Conservation (phyloP, 2,113 vertebrate genomes). For the Plotosus lineatus region DNA sequence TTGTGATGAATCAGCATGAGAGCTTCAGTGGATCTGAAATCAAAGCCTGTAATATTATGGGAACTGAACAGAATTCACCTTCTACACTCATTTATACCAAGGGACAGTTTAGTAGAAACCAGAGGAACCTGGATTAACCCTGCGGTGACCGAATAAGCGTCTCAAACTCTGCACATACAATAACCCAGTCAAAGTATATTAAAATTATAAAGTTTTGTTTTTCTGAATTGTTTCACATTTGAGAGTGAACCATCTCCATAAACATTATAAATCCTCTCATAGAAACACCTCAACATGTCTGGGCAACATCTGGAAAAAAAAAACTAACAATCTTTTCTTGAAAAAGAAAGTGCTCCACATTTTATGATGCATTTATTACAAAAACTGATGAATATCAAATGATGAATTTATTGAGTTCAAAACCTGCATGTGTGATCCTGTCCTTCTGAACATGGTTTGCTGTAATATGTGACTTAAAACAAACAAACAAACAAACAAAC, state of each 20-base stretch:
- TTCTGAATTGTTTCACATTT: background rate
- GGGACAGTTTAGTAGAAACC: background rate
- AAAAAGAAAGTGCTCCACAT: too few relatives aligned
- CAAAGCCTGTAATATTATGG: background rate
- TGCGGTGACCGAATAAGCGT: background rate
- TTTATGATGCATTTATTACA: too few relatives aligned
- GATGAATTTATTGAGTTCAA: too few relatives aligned
- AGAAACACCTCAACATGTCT: background rate
- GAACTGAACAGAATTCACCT: background rate
- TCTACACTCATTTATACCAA: background rate
- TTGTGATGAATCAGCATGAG: too few relatives aligned
- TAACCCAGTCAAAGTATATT: background rate
- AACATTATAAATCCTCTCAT: background rate
- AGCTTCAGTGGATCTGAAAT: too few relatives aligned
- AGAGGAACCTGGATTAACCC: background rate
- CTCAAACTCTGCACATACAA: background rate
- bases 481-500: too few relatives aligned
- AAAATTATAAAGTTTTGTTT: background rate
- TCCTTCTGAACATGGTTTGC: too few relatives aligned
- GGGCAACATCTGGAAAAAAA: background rate
- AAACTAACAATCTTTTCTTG: background rate
- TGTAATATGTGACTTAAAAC: too few relatives aligned
- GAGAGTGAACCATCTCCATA: background rate
- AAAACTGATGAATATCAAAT: too few relatives aligned
- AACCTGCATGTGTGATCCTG: too few relatives aligned